These are phyloP conservation scores for Coptodon bakossiorum DNA, from an alignment of 2,113 vertebrate species.

Conservation along the genomic window DNA sequence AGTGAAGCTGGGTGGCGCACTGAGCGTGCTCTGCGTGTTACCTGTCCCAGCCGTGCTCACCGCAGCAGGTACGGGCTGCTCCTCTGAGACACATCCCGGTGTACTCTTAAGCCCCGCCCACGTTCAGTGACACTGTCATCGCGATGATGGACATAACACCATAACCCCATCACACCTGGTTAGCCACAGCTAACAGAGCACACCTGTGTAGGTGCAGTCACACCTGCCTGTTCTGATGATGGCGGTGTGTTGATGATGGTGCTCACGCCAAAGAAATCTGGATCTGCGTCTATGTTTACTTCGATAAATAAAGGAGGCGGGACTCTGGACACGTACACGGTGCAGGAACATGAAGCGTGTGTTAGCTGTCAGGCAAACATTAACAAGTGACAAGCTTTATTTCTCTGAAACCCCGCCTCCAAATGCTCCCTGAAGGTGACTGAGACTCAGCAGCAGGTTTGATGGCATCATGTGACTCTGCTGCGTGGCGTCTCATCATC, in stretches of 20 bases:
- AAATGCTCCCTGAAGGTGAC: neutral
- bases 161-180: neutral
- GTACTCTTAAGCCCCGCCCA: neutral
- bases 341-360: neutral
- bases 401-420: neutral
- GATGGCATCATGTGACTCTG: neutral
- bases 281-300: neutral
- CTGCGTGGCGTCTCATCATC: neutral
- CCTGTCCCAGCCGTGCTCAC: neutral
- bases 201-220: neutral
- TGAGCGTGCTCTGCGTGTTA: rapidly evolving
- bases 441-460: neutral
- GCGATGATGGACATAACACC: neutral
- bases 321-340: neutral
- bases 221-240: too few species aligned
- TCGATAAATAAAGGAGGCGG: neutral
- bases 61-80: neutral
- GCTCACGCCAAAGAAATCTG: neutral
- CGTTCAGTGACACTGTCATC: neutral
- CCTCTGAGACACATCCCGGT: neutral
- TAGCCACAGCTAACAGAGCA: neutral
- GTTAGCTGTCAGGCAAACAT: neutral
- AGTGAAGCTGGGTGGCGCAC: neutral
- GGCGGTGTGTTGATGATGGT: too few species aligned
- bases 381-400: neutral